These are phyloP conservation scores for Brienomyrus longianalis DNA, from an alignment of 2,113 vertebrate species.

Conservation along the genomic window DNA sequence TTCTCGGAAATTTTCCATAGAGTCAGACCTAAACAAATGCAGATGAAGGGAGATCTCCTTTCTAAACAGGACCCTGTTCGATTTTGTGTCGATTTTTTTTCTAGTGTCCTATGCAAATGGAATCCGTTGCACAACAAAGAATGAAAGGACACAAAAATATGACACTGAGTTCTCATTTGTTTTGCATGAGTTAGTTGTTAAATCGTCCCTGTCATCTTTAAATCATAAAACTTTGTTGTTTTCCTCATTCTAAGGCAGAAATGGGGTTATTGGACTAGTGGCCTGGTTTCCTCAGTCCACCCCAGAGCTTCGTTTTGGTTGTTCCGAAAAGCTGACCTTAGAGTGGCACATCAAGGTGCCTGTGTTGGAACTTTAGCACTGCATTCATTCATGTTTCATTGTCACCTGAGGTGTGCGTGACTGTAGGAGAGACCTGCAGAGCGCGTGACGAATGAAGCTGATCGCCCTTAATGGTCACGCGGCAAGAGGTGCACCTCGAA, in stretches of 20 bases:
- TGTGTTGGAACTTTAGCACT: conserved; percentile 36
- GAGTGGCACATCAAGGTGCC: conserved; percentile 22
- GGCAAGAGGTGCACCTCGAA: neutral
- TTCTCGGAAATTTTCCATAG: neutral
- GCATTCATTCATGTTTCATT: neutral
- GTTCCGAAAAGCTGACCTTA: neutral
- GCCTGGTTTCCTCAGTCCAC: conserved; percentile 25
- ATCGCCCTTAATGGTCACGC: neutral
- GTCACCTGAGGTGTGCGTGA: neutral
- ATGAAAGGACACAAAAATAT: neutral
- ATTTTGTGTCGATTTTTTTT: neutral
- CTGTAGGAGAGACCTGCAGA: neutral
- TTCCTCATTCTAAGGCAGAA: conserved; percentile 32
- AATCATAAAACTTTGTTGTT: conserved; percentile 37
- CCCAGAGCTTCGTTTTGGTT: conserved; percentile 19
- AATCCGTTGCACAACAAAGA: neutral
- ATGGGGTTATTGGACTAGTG: conserved; percentile 38
- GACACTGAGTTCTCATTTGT: conserved; percentile 21
- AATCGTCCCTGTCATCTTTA: conserved; percentile 31
- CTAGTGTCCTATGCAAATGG: neutral
- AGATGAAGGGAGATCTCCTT: neutral
- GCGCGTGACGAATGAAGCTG: neutral
- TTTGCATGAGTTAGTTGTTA: conserved; percentile 24
- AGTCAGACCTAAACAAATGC: neutral
- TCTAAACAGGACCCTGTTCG: neutral